These are phyloP conservation scores for Myotis pilosus DNA, from an alignment of 2,797 vertebrate species.

Conservation along the genomic window DNA sequence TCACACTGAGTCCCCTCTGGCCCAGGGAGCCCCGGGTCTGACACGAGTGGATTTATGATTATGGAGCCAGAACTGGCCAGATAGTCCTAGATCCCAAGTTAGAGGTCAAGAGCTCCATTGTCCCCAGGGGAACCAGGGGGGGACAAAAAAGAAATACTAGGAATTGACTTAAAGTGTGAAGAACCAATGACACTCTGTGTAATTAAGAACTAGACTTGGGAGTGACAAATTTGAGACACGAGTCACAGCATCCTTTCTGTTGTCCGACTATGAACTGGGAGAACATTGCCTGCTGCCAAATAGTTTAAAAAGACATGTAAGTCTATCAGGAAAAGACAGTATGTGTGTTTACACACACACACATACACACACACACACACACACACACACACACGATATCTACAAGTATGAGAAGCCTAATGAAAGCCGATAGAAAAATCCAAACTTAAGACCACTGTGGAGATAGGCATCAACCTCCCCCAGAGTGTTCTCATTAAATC, in stretches of 20 bases:
- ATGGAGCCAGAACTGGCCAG: too few species aligned
- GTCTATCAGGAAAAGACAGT: not conserved
- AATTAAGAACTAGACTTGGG: not conserved
- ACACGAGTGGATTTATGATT: not conserved
- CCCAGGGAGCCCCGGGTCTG: not conserved
- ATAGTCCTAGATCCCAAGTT: not conserved
- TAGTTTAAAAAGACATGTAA: not conserved
- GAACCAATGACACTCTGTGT: not conserved
- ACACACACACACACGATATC: not conserved
- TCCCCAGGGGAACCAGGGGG: not conserved
- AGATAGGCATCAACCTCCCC: not conserved
- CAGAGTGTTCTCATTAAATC: not conserved
- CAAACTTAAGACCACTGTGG: not conserved
- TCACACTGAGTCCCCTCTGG: slow-evolving; percentile 91
- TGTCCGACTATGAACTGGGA: not conserved
- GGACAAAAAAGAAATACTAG: not conserved
- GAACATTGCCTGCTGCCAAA: not conserved
- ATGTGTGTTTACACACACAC: not conserved
- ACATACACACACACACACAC: not conserved
- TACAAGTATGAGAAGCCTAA: not conserved
- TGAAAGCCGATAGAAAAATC: not conserved
- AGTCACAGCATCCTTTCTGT: not conserved
- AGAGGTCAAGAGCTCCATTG: not conserved
- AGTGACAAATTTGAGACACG: not conserved
- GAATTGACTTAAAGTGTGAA: not conserved